Evolutionary conservation across 2,113 vertebrate species (phyloP), one percentile per base, ranked within the genome.

Genomic region (Corydoras maculifer): DNA sequence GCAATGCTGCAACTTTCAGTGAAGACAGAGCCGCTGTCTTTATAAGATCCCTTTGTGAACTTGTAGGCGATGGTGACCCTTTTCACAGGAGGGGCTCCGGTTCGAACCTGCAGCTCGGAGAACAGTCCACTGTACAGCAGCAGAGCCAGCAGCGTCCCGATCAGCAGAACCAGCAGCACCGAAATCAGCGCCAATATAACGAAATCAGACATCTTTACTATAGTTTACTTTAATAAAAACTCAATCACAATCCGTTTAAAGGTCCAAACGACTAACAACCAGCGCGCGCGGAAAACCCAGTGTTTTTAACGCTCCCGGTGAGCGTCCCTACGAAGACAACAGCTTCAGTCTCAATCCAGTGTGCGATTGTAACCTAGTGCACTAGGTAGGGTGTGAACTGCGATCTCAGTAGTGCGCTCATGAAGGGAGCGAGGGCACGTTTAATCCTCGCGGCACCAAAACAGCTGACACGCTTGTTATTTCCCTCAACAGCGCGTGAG

Each of bases 61-160:
- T 98, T 99, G 81, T 98, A 99, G 67, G 94, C 95, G 78, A 99
- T 69, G 0, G 92, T 98, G 25, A 97, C 85, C 63, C 81, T 94
- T 78, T 80, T 81, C 0, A 99, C 78, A 0, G 93, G 94, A 0
- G 95, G 92, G 3, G 94, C 90, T 31, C 97, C 97, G 0, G 96
- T 94, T 62, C 92, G 92, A 75, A 98, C 86, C 0, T 85, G 77
- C 72, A 98, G 91, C 50, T 91, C 88, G 0, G 90, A 81, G 80
- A 98, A 87, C 57, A 99, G 88, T 30, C 97, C 97, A 9, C 96
- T 95, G 86, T 93, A 94, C 58, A 93, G 73, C 2, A 88, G 82
- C 1, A 94, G 90, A 2, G 81, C 91, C 7, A 90, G 89, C 67
- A 98, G 13, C 0, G 94, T 97, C 63, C 90, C 81, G 51, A 94